These are phyloP conservation scores for Danaus plexippus DNA, from an alignment of 1,140 invertebrate genomes.

Conservation along the genomic window DNA sequence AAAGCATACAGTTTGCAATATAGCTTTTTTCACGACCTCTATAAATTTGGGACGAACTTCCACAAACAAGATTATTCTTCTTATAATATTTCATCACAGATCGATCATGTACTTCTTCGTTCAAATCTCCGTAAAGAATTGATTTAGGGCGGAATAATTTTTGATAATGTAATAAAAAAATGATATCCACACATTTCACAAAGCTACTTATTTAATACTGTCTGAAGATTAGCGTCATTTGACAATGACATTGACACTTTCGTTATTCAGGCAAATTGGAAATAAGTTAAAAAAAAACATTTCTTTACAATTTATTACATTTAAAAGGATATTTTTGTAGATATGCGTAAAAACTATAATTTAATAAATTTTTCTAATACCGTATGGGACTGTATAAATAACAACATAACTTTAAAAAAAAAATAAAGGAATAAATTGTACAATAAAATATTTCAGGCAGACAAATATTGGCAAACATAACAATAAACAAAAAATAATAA, in stretches of 20 bases:
- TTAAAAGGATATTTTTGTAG: constrained; percentile 52
- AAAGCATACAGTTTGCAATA: constrained; percentile 43
- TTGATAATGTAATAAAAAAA: constrained; percentile 35
- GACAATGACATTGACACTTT: constrained; percentile 20
- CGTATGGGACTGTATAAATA: constrained; percentile 54
- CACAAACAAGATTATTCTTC: constrained; percentile 43
- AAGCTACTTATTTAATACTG: constrained; percentile 21
- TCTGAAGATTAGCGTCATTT: constrained; percentile 14
- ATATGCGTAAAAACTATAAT: constrained; percentile 51
- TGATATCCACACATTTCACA: constrained; percentile 40
- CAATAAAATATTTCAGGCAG: constrained; percentile 52
- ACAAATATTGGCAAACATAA: constrained; percentile 64
- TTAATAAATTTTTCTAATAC: constrained; percentile 58
- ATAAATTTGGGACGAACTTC: constrained; percentile 36
- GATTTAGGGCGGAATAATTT: constrained; percentile 49
- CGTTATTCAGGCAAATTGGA: constrained; percentile 23
- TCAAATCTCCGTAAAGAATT: constrained; percentile 46
- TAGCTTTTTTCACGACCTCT: constrained; percentile 40
- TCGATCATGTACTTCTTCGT: constrained; percentile 65
- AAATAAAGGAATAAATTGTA: constrained; percentile 46
- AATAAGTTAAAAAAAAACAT: constrained; percentile 57
- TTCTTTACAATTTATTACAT: constrained; percentile 52
- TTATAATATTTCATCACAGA: constrained; percentile 67
- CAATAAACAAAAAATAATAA: constrained; percentile 54
- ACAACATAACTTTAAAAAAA: constrained; percentile 54